A percentile compares a stretch with the other conserved stretches of the same genome.
phyloP scores from a whole-genome alignment of 2,797 vertebrate genomes.

The Liparis tanakae region DNA sequence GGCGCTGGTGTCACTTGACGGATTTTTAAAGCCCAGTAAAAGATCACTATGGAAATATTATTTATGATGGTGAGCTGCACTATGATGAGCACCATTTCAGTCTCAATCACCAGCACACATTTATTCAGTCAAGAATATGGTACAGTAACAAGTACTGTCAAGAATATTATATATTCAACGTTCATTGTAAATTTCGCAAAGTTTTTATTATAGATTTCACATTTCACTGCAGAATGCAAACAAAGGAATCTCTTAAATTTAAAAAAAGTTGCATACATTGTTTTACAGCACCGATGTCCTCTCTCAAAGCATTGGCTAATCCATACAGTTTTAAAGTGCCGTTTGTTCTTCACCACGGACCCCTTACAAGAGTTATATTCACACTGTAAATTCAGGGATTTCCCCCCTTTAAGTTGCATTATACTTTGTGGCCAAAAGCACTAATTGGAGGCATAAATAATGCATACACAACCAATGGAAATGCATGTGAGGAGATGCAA shows the following conservation, averaged over 20 bases:
- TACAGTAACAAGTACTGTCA: conserved; percentile 1
- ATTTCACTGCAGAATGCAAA: conserved; percentile 13
- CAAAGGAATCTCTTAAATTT: background rate
- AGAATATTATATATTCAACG: background rate
- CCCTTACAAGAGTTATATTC: background rate
- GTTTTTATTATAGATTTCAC: background rate
- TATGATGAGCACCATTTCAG: conserved; percentile 40
- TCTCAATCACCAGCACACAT: conserved; percentile 28
- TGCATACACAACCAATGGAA: background rate
- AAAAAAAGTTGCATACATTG: background rate
- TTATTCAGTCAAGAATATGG: conserved; percentile 15
- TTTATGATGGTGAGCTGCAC: conserved; percentile 51
- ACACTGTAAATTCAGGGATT: background rate
- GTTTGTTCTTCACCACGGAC: background rate
- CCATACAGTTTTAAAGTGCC: background rate
- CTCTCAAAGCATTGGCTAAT: background rate
- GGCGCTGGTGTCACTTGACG: conserved; percentile 34
- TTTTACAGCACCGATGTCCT: background rate
- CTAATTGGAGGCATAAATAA: background rate
- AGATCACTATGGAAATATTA: conserved; percentile 44
- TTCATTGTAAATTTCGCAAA: background rate
- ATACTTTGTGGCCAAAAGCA: background rate
- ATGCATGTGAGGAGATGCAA: background rate
- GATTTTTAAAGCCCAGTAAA: conserved; percentile 49
- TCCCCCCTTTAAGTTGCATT: background rate